Conservation (phyloP, 2,888 invertebrate genomes). For the Ophion slaviceki region DNA sequence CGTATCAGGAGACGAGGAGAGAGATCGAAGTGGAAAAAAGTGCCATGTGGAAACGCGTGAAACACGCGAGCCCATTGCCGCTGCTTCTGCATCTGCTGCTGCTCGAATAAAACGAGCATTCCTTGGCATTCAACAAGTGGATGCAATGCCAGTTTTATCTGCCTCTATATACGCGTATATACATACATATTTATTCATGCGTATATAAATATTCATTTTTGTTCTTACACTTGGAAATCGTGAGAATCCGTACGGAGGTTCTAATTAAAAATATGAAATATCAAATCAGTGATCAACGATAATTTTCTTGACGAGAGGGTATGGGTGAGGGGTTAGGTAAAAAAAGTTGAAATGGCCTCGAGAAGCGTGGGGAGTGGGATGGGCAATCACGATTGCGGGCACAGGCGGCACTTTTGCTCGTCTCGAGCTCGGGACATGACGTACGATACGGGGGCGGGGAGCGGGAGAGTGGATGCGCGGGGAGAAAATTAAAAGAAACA, state of each 20-base stretch:
- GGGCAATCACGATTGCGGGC: constrained; percentile 49
- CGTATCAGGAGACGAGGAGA: constrained; percentile 36
- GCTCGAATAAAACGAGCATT: constrained; percentile 68
- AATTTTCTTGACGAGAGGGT: constrained; percentile 20
- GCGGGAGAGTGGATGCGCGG: not conserved
- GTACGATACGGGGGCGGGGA: constrained; percentile 69
- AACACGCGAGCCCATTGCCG: constrained; percentile 44
- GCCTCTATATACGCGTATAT: not conserved
- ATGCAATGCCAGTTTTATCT: constrained; percentile 52
- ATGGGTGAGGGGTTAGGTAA: not conserved
- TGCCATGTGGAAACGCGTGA: constrained; percentile 60
- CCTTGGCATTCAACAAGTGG: constrained; percentile 73
- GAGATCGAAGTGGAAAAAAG: constrained; percentile 61
- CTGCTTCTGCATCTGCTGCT: constrained; percentile 2
- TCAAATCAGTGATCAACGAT: constrained; percentile 1
- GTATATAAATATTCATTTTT: constrained; percentile 1
- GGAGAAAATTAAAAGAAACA: not conserved
- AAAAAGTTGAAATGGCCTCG: constrained; percentile 41
- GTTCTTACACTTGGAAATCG: not conserved
- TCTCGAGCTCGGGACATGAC: constrained; percentile 73
- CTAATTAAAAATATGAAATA: not conserved
- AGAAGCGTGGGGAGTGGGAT: constrained; percentile 36
- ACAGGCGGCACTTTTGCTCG: constrained; percentile 64
- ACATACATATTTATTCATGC: constrained; percentile 42
- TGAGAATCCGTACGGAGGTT: constrained; percentile 2